Conservation (phyloP, 2,888 invertebrate species). For the Podotricha telesiphe region DNA sequence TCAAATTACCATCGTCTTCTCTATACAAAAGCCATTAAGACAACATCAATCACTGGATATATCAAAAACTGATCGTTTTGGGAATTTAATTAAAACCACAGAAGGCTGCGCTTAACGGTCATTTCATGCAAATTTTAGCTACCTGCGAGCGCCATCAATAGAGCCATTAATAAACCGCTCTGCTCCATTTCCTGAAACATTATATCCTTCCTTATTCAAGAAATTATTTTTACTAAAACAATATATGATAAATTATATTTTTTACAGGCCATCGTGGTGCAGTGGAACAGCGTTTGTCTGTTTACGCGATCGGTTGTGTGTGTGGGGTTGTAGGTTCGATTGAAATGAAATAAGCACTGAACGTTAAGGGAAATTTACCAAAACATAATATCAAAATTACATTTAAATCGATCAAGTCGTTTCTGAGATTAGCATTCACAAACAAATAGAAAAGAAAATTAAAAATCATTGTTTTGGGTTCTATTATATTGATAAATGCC, state of each 20-base stretch:
- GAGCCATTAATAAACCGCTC: constrained; percentile 50
- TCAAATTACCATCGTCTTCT: constrained; percentile 20
- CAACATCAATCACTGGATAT: constrained; percentile 39
- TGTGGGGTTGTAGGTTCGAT: no score
- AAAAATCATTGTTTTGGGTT: no score
- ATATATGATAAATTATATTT: background rate
- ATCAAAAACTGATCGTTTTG: constrained; percentile 44
- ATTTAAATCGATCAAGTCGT: no score
- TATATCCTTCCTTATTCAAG: constrained; percentile 13
- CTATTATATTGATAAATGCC: no score
- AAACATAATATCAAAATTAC: no score
- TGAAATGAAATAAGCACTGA: no score
- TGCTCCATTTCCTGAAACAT: constrained; percentile 25
- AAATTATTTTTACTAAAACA: background rate
- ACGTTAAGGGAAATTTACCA: no score
- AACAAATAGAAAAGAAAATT: no score
- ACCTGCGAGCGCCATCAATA: constrained; percentile 48
- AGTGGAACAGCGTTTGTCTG: no score
- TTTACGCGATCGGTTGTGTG: no score
- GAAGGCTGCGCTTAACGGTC: constrained; percentile 56
- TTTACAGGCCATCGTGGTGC: no score
- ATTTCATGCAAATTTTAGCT: constrained; percentile 58
- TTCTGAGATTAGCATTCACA: no score
- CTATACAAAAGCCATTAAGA: constrained; percentile 50
- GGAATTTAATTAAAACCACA: constrained; percentile 59